A percentile compares a stretch with the other conserved stretches of the same genome.
Evolutionary conservation across 1,140 invertebrate genomes (phyloP).

Genomic region (Leptinotarsa texana): DNA sequence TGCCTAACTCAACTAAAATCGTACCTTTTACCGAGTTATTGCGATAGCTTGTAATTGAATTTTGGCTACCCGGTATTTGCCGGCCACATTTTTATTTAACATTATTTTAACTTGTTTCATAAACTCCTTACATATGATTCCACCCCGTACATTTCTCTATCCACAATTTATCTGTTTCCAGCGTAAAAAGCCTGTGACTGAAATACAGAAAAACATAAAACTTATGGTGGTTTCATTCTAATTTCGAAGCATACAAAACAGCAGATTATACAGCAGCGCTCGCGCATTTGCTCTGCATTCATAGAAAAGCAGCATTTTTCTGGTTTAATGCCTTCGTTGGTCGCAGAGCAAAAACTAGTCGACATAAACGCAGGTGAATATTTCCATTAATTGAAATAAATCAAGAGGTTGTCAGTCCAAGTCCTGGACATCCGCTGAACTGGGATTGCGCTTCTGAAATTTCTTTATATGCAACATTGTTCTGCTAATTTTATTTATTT

Average conservation of each 20-base stretch:
- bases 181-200: background rate
- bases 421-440: conserved; percentile 26
- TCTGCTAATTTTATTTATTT: conserved; percentile 25
- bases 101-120: no score
- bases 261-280: conserved; percentile 31
- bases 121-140: no score
- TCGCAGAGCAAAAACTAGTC: conserved; percentile 47
- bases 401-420: conserved; percentile 46
- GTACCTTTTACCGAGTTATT: no score
- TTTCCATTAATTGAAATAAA: conserved; percentile 55
- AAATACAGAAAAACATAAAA: background rate
- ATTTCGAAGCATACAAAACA: conserved; percentile 23
- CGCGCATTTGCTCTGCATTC: conserved; percentile 39
- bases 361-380: conserved; percentile 48
- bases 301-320: conserved; percentile 44
- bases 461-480: conserved; percentile 26
- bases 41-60: no score
- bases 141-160: background rate
- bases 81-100: no score
- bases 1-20: no score
- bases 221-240: conserved; percentile 26
- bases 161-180: background rate
- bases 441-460: conserved; percentile 18
- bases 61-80: no score
- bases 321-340: conserved; percentile 46